Base-by-base conservation (phyloP, 2,888 invertebrate genomes). In the Amaurobius ferox region DNA sequence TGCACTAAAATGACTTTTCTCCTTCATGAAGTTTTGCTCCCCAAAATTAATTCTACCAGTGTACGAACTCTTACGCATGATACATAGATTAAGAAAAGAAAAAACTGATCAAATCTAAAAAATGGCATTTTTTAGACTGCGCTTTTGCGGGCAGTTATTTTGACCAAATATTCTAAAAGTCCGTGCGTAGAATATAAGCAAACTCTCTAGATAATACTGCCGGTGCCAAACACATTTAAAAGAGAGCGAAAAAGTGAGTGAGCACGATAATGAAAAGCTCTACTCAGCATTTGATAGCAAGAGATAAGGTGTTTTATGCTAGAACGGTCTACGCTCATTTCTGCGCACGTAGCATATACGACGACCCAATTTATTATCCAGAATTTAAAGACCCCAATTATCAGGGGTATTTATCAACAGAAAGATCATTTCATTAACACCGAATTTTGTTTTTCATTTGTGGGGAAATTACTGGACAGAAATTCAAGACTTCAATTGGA, bases 241-340 rank as follows among this genome's bases (percentile, higher is more conserved):
- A 44, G n/a, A 55, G 23, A 55, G 35, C 6, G 55, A 55, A 55
- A 55, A 55, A 55, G 23, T 3, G 55, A 55, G 16, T 44, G 23
- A 5, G 23, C 55, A 55, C 55, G 55, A 55, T 55, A 55, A 55
- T 55, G 55, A 55, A 55, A 55, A 55, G 55, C 3, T 55, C 55
- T 23, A 55, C 23, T 55, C 55, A 55, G 55, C 55, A 55, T 55
- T 55, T 55, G 55, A 55, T 55, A 23, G 19, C 11, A 3, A 23
- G 11, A 55, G 55, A 55, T 55, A 55, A 55, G 55, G 55, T 55
- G 55, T 55, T 55, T 55, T 55, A 55, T 55, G 55, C 23, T 55
- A 23, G 6, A 11, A 55, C n/a, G 55, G 23, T 55, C 23, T 23
- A 23, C 11, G 23, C 23, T 55, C 55, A 55, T 55, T 55, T 55